A percentile compares a stretch with the other conserved stretches of the same genome.
These are phyloP conservation scores for Hippolais icterina DNA, from an alignment of 2,113 vertebrate species.

Conservation along the genomic window DNA sequence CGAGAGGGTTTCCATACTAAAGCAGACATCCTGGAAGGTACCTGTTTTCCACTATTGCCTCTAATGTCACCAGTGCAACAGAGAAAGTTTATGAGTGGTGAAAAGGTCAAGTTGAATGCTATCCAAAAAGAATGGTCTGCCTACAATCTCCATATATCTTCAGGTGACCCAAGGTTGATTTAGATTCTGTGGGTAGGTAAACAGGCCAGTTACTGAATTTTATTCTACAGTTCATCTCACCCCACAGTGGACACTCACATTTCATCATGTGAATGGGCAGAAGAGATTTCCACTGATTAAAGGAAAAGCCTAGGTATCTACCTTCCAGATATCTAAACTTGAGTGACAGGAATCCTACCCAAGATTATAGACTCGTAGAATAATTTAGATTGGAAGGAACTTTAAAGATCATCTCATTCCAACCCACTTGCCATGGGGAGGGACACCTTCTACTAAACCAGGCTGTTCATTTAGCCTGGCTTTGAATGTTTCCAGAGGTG, in stretches of 20 bases:
- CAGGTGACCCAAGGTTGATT: not conserved
- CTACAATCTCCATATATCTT: not conserved
- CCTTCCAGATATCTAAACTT: not conserved
- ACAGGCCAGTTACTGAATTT: not conserved
- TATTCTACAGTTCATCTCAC: not conserved
- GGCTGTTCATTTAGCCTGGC: not conserved
- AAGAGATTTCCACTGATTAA: not conserved
- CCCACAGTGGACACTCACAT: accelerated
- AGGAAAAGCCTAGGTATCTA: not conserved
- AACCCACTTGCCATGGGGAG: not conserved
- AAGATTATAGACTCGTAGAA: not conserved
- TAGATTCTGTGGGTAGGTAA: not conserved
- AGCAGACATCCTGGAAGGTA: not conserved
- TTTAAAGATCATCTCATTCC: not conserved
- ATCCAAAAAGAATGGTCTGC: not conserved
- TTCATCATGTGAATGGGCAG: not conserved
- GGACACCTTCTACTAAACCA: not conserved
- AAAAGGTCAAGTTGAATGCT: not conserved
- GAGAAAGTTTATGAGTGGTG: not conserved
- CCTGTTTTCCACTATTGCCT: not conserved
- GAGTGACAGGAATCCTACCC: not conserved
- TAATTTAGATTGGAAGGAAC: not conserved
- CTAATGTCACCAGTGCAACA: not conserved
- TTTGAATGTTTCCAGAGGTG: accelerated
- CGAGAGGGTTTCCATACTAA: not conserved